These are phyloP conservation scores for Acronicta leporina DNA, from an alignment of 2,888 invertebrate genomes.

Conservation along the genomic window DNA sequence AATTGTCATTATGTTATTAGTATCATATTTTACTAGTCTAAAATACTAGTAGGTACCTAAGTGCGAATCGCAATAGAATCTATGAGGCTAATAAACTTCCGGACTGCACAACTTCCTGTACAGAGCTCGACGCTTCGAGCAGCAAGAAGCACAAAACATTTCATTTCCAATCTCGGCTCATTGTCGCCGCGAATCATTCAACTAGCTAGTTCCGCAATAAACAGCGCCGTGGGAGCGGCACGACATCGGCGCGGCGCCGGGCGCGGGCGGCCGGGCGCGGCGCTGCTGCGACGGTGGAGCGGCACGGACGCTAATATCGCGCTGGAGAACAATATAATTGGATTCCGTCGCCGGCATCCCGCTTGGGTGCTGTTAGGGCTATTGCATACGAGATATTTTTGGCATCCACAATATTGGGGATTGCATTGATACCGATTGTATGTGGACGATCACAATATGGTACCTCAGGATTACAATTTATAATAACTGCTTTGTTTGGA, in stretches of 20 bases:
- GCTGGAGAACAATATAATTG: constrained; percentile 55
- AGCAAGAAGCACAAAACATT: constrained; percentile 51
- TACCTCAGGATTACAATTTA: too few relatives aligned
- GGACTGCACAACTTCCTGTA: constrained; percentile 11
- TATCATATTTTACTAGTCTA: too few relatives aligned
- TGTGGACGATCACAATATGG: not conserved
- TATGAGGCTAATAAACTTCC: constrained; percentile 20
- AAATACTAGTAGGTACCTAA: too few relatives aligned
- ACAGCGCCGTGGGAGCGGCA: constrained; percentile 18
- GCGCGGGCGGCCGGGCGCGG: not conserved
- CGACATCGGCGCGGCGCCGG: constrained; percentile 11
- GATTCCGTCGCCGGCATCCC: constrained; percentile 51
- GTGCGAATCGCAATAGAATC: constrained; percentile 13
- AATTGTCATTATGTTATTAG: too few relatives aligned
- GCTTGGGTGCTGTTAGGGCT: constrained; percentile 30
- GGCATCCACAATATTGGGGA: constrained; percentile 3
- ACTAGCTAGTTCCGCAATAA: constrained; percentile 51
- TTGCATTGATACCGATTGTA: not conserved
- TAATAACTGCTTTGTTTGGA: not conserved
- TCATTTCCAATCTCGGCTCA: constrained; percentile 48
- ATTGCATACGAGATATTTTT: constrained; percentile 23
- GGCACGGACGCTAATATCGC: constrained; percentile 42
- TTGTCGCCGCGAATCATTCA: constrained; percentile 49
- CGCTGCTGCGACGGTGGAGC: constrained; percentile 1
- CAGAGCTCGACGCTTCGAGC: constrained; percentile 19